Evolutionary conservation across 2,888 invertebrate genomes (phyloP).

Genomic region (Anorthoa munda): DNA sequence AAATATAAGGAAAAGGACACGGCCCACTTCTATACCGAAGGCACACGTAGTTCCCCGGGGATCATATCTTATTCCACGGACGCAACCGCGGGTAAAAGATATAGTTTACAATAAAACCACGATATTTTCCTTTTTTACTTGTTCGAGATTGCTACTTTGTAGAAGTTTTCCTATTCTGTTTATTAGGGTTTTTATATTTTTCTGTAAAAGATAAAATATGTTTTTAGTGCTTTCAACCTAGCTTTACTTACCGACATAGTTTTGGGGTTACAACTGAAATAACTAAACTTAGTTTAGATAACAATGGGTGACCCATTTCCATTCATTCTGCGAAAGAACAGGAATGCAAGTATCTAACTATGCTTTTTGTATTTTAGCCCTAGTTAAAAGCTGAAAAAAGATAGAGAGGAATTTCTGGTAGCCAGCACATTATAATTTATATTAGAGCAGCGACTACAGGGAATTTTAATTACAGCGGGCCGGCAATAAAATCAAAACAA

Average conservation of each 20-base stretch:
- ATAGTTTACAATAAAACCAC: slow-evolving; percentile 49
- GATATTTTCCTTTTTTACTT: slow-evolving; percentile 39
- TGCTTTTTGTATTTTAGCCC: slow-evolving; percentile 41
- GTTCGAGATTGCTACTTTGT: slow-evolving; percentile 28
- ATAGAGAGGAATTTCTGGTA: slow-evolving; percentile 18
- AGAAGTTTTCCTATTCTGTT: slow-evolving; percentile 6
- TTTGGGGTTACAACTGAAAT: slow-evolving; percentile 45
- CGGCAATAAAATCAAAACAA: slow-evolving; percentile 78
- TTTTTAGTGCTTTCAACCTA: slow-evolving; percentile 14
- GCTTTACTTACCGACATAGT: slow-evolving; percentile 24
- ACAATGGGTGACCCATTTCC: slow-evolving; percentile 66
- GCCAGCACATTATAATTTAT: slow-evolving; percentile 65
- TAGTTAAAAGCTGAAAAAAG: slow-evolving; percentile 41
- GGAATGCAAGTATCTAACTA: slow-evolving; percentile 33
- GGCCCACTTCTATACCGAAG: slow-evolving; percentile 20
- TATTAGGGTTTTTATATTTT: slow-evolving; percentile 4
- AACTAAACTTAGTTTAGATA: slow-evolving; percentile 63
- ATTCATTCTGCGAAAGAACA: slow-evolving; percentile 56
- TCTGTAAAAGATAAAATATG: background rate
- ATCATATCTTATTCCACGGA: slow-evolving; percentile 52
- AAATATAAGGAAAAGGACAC: slow-evolving; percentile 50
- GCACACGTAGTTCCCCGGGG: slow-evolving; percentile 47
- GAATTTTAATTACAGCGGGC: slow-evolving; percentile 79
- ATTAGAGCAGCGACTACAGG: slow-evolving; percentile 64
- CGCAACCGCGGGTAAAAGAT: slow-evolving; percentile 34